Percentiles rank a stretch among this genome's conserved stretches.
These are phyloP conservation scores for Dicyrtomina minuta DNA, from an alignment of 2,888 invertebrate genomes.

Conservation along the genomic window DNA sequence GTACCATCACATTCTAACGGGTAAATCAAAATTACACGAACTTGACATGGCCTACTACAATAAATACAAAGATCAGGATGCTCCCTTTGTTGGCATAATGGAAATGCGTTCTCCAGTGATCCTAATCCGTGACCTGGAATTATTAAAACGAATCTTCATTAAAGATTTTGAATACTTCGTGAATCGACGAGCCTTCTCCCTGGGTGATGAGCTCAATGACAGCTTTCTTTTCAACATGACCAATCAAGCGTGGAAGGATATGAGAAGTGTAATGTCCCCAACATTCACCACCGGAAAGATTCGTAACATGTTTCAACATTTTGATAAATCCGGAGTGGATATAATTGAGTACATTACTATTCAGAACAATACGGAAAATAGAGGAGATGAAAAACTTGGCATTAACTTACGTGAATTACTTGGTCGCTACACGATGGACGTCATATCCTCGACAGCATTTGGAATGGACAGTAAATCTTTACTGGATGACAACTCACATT, in stretches of 20 bases:
- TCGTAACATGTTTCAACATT: slow-evolving; percentile 44
- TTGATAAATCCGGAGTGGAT: slow-evolving; percentile 34
- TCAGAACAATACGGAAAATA: neutral
- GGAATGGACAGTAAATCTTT: slow-evolving; percentile 57
- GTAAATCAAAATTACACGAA: too few relatives aligned
- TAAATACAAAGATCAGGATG: slow-evolving; percentile 20
- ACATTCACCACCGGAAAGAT: slow-evolving; percentile 44
- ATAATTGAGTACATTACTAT: slow-evolving; percentile 2
- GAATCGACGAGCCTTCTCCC: slow-evolving; percentile 24
- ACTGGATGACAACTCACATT: slow-evolving; percentile 56
- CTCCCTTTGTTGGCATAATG: slow-evolving; percentile 39
- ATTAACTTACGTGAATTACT: slow-evolving; percentile 42
- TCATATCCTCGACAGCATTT: slow-evolving; percentile 58
- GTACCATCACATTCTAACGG: neutral
- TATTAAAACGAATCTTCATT: slow-evolving; percentile 45
- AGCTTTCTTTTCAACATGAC: slow-evolving; percentile 38
- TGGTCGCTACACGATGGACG: slow-evolving; percentile 53
- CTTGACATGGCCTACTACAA: slow-evolving; percentile 21
- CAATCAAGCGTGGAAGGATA: slow-evolving; percentile 46
- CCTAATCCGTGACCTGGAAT: slow-evolving; percentile 40
- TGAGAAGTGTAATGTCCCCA: slow-evolving; percentile 40
- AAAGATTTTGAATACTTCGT: slow-evolving; percentile 49
- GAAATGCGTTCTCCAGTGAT: slow-evolving; percentile 40
- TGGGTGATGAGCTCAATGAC: slow-evolving; percentile 27
- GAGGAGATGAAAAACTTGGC: neutral